Evolutionary conservation across 2,113 vertebrate species (phyloP).

Genomic region (Scytalopus superciliaris): DNA sequence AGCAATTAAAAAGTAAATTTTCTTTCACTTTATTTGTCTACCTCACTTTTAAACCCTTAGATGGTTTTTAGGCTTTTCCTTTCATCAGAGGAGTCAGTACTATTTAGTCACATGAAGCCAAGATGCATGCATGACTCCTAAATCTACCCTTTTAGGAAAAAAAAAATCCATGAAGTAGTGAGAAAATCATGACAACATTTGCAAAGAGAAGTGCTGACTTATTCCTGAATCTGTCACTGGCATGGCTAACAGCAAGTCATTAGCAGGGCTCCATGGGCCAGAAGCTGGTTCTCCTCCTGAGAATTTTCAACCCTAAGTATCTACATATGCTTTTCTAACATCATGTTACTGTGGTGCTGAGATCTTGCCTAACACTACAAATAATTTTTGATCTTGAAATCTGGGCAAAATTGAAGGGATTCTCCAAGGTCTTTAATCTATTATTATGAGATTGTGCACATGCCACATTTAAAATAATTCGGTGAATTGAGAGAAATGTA

Average conservation of each 20-base stretch:
- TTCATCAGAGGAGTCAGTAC: not conserved
- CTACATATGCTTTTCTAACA: not conserved
- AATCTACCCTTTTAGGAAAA: not conserved
- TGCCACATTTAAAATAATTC: slow-evolving; percentile 22
- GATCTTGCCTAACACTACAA: not conserved
- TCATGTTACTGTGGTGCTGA: not conserved
- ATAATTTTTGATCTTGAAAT: slow-evolving; percentile 25
- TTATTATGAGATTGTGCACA: slow-evolving; percentile 16
- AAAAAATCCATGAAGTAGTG: not conserved
- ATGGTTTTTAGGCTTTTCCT: not conserved
- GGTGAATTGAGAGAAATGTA: slow-evolving; percentile 30
- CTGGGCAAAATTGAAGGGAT: not conserved
- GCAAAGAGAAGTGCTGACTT: not conserved
- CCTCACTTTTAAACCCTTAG: not conserved
- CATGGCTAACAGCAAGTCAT: not conserved
- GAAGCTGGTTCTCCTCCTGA: not conserved
- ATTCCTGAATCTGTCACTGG: not conserved
- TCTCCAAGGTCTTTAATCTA: slow-evolving; percentile 17
- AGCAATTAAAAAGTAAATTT: not conserved
- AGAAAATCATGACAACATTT: not conserved
- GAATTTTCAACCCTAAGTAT: not conserved
- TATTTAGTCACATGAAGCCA: not conserved
- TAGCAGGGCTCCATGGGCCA: not conserved
- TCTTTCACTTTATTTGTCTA: not conserved
- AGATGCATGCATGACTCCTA: not conserved